Evolutionary conservation across 2,888 invertebrate genomes (phyloP).

Genomic region (Cephalotes varians): DNA sequence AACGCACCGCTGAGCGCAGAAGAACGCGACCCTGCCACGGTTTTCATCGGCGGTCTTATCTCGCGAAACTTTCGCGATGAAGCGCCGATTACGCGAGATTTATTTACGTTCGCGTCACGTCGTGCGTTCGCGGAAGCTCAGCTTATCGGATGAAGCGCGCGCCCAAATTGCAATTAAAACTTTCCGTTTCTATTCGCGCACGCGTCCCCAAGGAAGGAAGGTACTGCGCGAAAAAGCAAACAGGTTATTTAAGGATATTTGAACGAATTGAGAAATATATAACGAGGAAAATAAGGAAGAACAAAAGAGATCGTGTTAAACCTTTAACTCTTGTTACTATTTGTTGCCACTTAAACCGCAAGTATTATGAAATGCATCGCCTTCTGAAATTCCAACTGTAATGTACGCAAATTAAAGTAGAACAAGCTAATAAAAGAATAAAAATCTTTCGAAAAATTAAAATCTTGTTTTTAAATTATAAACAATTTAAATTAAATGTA

Average conservation of each 20-base stretch:
- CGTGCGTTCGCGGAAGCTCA: slow-evolving; percentile 37
- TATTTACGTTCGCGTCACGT: slow-evolving; percentile 58
- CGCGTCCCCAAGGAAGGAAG: background rate
- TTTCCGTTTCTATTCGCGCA: slow-evolving; percentile 51
- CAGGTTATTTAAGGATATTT: slow-evolving; percentile 2
- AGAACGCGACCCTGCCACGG: slow-evolving; percentile 31
- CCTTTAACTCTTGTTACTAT: background rate
- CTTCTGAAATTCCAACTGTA: background rate
- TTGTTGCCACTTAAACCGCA: background rate
- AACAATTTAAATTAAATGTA: background rate
- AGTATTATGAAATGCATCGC: background rate
- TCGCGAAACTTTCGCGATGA: slow-evolving; percentile 54
- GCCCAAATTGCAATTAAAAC: slow-evolving; percentile 55
- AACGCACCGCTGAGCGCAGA: slow-evolving; percentile 8
- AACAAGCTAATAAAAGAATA: background rate
- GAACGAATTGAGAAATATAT: slow-evolving; percentile 3
- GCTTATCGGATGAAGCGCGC: slow-evolving; percentile 52
- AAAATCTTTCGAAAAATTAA: background rate
- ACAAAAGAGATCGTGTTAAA: background rate
- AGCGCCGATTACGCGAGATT: slow-evolving; percentile 58
- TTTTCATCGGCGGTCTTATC: slow-evolving; percentile 50
- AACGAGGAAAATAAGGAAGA: background rate
- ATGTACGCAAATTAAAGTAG: background rate
- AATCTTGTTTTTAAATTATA: background rate
- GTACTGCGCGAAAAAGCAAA: background rate